Evolutionary conservation across 1,140 invertebrate genomes (phyloP).

Genomic region (Antheraea mylitta): DNA sequence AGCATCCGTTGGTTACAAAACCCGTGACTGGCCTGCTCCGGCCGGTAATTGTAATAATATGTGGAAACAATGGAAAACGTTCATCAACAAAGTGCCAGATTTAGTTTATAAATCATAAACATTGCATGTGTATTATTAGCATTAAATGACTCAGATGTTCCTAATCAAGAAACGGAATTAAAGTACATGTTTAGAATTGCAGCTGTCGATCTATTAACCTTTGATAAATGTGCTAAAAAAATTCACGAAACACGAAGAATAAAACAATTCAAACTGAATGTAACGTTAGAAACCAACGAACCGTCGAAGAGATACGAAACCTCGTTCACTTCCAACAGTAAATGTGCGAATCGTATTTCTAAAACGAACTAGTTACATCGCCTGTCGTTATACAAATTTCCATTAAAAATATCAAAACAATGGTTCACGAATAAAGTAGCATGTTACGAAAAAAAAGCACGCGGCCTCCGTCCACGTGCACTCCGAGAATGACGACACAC

Average conservation of each 20-base stretch:
- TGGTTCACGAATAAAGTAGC: slow-evolving; percentile 27
- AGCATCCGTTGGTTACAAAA: slow-evolving; percentile 41
- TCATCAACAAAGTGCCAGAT: slow-evolving; percentile 1
- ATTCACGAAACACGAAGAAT: slow-evolving; percentile 8
- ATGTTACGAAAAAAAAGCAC: slow-evolving; percentile 20
- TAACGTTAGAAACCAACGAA: slow-evolving; percentile 26
- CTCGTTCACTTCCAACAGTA: slow-evolving; percentile 15
- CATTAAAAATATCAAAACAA: slow-evolving; percentile 15
- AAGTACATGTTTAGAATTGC: no score
- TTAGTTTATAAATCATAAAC: not conserved
- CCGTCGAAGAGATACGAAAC: slow-evolving; percentile 18
- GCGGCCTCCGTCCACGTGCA: slow-evolving; percentile 36
- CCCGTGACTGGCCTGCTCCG: slow-evolving; percentile 30
- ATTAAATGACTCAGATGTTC: not conserved
- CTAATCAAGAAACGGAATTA: no score
- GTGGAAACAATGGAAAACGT: slow-evolving; percentile 31
- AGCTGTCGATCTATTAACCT: not conserved
- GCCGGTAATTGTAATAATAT: slow-evolving; percentile 30
- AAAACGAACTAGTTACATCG: not conserved
- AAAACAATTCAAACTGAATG: slow-evolving; percentile 21
- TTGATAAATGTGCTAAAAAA: not conserved
- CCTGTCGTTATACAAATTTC: not conserved
- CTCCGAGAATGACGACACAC: slow-evolving; percentile 45
- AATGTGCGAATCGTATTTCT: slow-evolving; percentile 14
- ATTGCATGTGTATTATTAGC: not conserved